Percentiles rank a stretch among this genome's conserved stretches.
These are phyloP conservation scores for Phyllostomus discolor DNA, from an alignment of 2,113 vertebrate genomes.

Conservation along the genomic window DNA sequence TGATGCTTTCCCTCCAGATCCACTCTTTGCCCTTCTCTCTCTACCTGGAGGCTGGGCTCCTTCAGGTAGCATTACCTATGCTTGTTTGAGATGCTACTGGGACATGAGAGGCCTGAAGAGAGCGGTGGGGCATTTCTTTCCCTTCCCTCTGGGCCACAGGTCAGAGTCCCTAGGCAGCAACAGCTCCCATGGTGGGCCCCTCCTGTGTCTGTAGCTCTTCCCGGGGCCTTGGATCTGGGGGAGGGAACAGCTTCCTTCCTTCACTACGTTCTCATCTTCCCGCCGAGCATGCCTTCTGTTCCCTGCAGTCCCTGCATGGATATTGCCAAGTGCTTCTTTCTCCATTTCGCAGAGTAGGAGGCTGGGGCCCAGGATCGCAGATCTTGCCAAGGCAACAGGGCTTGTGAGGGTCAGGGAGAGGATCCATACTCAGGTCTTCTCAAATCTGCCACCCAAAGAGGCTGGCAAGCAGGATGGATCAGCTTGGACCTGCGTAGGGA, in stretches of 20 bases:
- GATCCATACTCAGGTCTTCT: background rate
- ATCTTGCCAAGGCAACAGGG: background rate
- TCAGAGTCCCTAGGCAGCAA: background rate
- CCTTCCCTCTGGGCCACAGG: background rate
- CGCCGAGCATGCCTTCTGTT: background rate
- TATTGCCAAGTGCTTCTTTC: background rate
- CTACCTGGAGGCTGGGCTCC: background rate
- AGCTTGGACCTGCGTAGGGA: no score
- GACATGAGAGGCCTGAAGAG: background rate
- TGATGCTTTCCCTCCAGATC: background rate
- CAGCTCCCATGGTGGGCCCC: fast-evolving
- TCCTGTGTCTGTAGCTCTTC: background rate
- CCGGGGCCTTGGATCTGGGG: background rate
- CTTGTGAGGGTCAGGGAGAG: no score
- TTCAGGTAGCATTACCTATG: background rate
- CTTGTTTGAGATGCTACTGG: background rate
- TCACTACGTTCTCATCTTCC: background rate
- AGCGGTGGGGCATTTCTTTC: background rate
- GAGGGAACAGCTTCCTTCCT: background rate
- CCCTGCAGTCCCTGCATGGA: no score
- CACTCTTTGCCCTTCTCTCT: background rate
- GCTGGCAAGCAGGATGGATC: background rate
- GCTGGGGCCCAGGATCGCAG: background rate
- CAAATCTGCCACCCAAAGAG: background rate
- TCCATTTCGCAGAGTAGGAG: background rate